A percentile compares a stretch with the other conserved stretches of the same genome.
Evolutionary conservation across 2,113 vertebrate genomes (phyloP).

Genomic region (Pachypanchax playfairii): DNA sequence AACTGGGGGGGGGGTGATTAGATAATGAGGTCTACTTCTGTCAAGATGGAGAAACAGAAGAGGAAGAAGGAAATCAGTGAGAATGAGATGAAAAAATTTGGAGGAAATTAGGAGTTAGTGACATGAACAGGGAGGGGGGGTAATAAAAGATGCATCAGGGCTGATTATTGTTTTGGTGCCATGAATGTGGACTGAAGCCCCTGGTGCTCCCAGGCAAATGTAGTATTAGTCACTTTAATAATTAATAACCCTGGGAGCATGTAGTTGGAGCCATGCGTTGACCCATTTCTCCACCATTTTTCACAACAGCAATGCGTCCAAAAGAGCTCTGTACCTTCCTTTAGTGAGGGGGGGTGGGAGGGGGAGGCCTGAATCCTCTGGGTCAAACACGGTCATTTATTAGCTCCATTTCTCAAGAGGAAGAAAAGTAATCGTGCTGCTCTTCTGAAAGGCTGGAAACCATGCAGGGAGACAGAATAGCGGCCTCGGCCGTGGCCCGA

Average conservation of each 20-base stretch:
- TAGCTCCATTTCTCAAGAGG: slow-evolving; percentile 73
- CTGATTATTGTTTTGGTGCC: slow-evolving; percentile 72
- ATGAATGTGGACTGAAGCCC: slow-evolving; percentile 69
- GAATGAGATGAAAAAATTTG: slow-evolving; percentile 62
- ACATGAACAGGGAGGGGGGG: slow-evolving; percentile 3
- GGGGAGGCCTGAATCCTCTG: slow-evolving; percentile 55
- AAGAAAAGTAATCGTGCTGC: slow-evolving; percentile 72
- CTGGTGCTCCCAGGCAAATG: slow-evolving; percentile 75
- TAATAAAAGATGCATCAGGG: slow-evolving; percentile 54
- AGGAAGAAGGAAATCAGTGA: slow-evolving; percentile 53
- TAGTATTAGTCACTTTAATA: slow-evolving; percentile 84
- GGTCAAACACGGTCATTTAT: slow-evolving; percentile 78
- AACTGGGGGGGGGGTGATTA: slow-evolving; percentile 51
- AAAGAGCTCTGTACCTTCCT: slow-evolving; percentile 44
- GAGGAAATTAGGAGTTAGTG: slow-evolving; percentile 52
- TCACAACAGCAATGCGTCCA: slow-evolving; percentile 65
- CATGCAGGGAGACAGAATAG: slow-evolving; percentile 69
- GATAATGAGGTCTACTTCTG: slow-evolving; percentile 53
- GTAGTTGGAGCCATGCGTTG: slow-evolving; percentile 72
- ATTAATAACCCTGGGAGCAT: slow-evolving; percentile 81
- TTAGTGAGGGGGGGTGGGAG: slow-evolving; percentile 49
- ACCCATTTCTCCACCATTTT: slow-evolving; percentile 77
- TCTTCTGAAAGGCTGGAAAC: slow-evolving; percentile 70
- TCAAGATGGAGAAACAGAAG: slow-evolving; percentile 46
- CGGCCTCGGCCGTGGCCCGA: slow-evolving; percentile 54